Conservation (phyloP, 2,113 vertebrate genomes). For the Lichenostomus cassidix region DNA sequence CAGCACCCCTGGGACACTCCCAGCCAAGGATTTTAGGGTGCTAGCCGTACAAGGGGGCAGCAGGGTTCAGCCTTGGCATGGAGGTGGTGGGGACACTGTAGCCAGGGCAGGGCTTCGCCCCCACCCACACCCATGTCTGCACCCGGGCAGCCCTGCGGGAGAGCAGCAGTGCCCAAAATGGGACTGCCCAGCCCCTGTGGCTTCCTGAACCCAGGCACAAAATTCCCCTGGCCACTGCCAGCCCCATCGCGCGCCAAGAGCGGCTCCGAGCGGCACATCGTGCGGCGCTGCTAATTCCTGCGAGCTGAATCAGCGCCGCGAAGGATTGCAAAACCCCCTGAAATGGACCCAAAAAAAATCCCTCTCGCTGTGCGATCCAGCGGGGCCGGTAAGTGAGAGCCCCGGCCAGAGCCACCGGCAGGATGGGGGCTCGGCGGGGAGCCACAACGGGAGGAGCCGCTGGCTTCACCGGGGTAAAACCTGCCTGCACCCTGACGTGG, state of each 20-base stretch:
- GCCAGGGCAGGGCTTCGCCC: neutral
- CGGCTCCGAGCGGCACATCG: neutral
- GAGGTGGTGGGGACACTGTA: neutral
- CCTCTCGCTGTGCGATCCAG: neutral
- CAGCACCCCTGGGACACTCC: rapidly evolving
- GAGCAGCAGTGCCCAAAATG: neutral
- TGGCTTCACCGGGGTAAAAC: neutral
- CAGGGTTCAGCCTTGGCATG: rapidly evolving
- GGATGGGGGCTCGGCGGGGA: neutral
- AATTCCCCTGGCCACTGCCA: neutral
- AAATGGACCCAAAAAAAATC: neutral
- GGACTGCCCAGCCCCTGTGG: neutral
- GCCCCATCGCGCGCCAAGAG: neutral
- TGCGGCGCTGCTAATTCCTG: neutral
- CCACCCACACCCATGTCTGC: rapidly evolving
- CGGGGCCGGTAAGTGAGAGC: rapidly evolving
- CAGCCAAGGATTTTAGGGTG: neutral
- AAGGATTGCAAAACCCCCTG: constrained; percentile 53
- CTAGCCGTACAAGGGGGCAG: neutral
- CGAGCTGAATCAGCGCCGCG: neutral
- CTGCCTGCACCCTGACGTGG: neutral
- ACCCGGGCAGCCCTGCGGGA: rapidly evolving
- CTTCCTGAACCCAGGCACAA: neutral
- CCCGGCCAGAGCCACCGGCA: neutral
- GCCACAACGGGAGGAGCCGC: rapidly evolving